Evolutionary conservation across 2,888 invertebrate species (phyloP).

Genomic region (Drosophila paucipuncta): DNA sequence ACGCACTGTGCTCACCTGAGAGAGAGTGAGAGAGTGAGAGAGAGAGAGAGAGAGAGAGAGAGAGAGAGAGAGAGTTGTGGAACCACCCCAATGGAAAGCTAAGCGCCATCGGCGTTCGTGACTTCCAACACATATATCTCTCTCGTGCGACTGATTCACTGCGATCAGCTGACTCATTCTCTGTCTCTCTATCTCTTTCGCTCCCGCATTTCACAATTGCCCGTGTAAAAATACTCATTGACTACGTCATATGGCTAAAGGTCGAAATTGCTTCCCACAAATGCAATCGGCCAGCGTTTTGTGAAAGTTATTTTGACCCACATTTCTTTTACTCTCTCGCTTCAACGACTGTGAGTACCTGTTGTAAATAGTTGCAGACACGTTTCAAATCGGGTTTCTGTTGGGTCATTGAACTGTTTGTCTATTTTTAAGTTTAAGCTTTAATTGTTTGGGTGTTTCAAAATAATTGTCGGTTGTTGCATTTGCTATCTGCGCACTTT

Average conservation of each 20-base stretch:
- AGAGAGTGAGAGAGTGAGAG: not conserved
- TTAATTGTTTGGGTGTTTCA: slow-evolving; percentile 5
- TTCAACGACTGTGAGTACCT: slow-evolving; percentile 11
- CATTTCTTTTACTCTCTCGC: not conserved
- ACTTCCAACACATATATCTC: slow-evolving; percentile 27
- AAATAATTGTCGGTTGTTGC: slow-evolving; percentile 9
- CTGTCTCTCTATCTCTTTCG: slow-evolving; percentile 1
- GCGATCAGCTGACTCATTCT: slow-evolving; percentile 1
- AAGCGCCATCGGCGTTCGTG: slow-evolving; percentile 39
- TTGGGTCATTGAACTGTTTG: slow-evolving; percentile 51
- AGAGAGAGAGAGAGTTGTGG: not conserved
- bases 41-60: not conserved
- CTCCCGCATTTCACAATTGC: slow-evolving; percentile 43
- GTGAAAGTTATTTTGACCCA: slow-evolving; percentile 52
- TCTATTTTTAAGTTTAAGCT: not conserved
- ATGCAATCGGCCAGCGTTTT: slow-evolving; percentile 38
- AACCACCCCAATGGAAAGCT: not conserved
- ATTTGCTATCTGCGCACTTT: not conserved
- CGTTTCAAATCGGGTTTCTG: slow-evolving; percentile 49
- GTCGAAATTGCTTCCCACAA: not conserved
- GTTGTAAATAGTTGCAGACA: slow-evolving; percentile 15
- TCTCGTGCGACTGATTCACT: slow-evolving; percentile 33
- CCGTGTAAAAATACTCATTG: slow-evolving; percentile 1
- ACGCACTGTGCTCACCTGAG: not conserved
- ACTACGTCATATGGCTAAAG: slow-evolving; percentile 38